Conservation (phyloP, 1,140 invertebrate species). For the Akabosia matsudoensis region DNA sequence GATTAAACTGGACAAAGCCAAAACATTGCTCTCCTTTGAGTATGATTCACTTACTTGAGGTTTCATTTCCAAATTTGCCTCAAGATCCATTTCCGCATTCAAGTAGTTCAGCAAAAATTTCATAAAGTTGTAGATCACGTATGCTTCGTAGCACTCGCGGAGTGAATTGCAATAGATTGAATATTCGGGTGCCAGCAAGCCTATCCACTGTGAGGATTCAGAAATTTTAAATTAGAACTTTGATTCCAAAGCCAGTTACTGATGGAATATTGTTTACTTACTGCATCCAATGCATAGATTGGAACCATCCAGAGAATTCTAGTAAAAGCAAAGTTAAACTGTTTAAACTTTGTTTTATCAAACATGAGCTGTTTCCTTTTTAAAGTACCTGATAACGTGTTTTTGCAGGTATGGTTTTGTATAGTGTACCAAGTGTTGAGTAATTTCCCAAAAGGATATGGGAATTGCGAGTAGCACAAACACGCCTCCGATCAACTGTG, state of each 20-base stretch:
- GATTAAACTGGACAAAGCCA: not conserved
- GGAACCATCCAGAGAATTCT: conserved; percentile 98
- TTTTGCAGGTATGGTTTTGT: conserved; percentile 89
- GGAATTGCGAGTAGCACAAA: conserved; percentile 87
- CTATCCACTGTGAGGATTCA: conserved; percentile 69
- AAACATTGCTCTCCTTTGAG: not conserved
- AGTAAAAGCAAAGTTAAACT: conserved; percentile 51
- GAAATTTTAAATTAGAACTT: not conserved
- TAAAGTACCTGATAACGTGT: conserved; percentile 79
- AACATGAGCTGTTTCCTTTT: not conserved
- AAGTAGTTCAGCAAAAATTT: conserved; percentile 88
- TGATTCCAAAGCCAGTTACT: conserved; percentile 23
- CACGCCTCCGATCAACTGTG: conserved; percentile 77
- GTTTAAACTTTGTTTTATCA: not conserved
- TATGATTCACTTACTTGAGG: conserved; percentile 66
- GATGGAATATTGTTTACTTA: too few species aligned
- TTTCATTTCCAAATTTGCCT: conserved; percentile 75
- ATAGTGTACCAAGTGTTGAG: conserved; percentile 87
- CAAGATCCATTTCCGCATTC: conserved; percentile 69
- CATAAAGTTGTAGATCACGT: conserved; percentile 98
- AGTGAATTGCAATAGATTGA: conserved; percentile 89
- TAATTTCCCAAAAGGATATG: conserved; percentile 90
- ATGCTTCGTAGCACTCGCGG: conserved; percentile 92
- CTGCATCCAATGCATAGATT: conserved; percentile 90
- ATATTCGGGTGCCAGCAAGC: conserved; percentile 72